These are phyloP conservation scores for Aporrectodea caliginosa DNA, from an alignment of 1,140 invertebrate species.

Conservation along the genomic window DNA sequence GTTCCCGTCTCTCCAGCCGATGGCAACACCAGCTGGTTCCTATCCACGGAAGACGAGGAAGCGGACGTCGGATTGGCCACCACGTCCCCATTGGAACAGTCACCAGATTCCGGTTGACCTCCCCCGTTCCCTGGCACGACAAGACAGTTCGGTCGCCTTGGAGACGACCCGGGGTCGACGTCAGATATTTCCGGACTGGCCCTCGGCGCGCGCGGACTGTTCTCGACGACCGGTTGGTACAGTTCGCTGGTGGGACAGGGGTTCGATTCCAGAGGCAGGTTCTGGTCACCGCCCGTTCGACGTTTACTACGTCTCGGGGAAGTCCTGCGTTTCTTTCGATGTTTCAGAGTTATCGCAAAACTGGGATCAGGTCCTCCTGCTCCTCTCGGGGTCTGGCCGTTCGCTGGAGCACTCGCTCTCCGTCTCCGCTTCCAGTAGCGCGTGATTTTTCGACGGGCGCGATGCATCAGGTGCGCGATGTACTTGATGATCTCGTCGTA, in stretches of 20 bases:
- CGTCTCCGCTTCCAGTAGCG: constrained; percentile 61
- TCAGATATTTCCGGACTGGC: constrained; percentile 65
- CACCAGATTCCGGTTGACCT: too few species aligned
- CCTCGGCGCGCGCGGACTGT: constrained; percentile 45
- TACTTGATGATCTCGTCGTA: constrained; percentile 87
- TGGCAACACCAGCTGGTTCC: too few species aligned
- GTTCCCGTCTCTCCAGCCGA: too few species aligned
- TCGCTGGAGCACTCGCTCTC: background rate
- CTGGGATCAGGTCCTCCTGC: background rate
- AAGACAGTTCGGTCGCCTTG: background rate
- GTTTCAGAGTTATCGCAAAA: background rate
- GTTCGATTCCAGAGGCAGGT: too few species aligned
- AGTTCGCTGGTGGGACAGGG: background rate
- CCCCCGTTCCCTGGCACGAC: too few species aligned
- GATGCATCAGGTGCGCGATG: constrained; percentile 81
- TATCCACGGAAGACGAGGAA: too few species aligned
- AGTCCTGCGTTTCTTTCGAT: background rate
- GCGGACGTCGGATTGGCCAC: too few species aligned
- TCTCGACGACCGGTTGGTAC: background rate
- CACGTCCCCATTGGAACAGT: too few species aligned
- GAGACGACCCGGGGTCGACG: constrained; percentile 53
- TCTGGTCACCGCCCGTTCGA: too few species aligned
- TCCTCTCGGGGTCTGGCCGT: background rate
- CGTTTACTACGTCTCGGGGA: background rate
- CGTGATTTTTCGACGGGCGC: constrained; percentile 65